phyloP scores from a whole-genome alignment of 2,113 vertebrate genomes.

The Lophotis ruficrista region DNA sequence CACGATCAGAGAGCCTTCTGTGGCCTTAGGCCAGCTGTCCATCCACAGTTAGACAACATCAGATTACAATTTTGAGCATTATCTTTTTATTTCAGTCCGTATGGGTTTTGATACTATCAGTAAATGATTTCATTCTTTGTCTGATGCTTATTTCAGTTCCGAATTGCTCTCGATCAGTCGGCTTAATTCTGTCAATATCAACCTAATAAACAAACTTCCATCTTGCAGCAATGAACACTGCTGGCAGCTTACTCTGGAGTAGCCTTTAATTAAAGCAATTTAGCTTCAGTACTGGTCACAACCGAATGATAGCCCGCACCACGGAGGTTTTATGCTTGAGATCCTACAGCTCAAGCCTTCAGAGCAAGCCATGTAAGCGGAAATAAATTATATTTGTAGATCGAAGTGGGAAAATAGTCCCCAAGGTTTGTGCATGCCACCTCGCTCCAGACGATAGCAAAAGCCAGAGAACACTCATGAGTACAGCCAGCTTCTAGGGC shows the following conservation, averaged over 20 bases:
- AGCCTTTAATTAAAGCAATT: slow-evolving; percentile 26
- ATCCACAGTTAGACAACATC: not conserved
- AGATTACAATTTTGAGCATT: not conserved
- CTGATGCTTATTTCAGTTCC: not conserved
- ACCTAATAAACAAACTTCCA: not conserved
- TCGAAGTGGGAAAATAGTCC: not conserved
- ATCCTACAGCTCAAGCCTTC: not conserved
- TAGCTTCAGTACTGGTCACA: not conserved
- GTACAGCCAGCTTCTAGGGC: not conserved
- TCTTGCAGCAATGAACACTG: not conserved
- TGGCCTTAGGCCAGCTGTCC: not conserved
- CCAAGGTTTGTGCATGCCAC: not conserved
- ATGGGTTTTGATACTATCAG: not conserved
- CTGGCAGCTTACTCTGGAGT: not conserved
- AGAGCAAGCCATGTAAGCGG: rapidly evolving
- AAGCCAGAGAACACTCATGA: rapidly evolving
- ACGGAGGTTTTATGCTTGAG: not conserved
- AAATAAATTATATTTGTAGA: not conserved
- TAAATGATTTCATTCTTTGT: not conserved
- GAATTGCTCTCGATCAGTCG: not conserved
- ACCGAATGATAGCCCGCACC: rapidly evolving
- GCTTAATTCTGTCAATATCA: slow-evolving; percentile 34
- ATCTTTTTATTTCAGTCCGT: not conserved
- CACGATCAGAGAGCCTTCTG: not conserved
- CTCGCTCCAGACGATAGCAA: not conserved